A percentile compares a stretch with the other conserved stretches of the same genome.
Evolutionary conservation across 2,888 invertebrate genomes (phyloP).

Genomic region (Pristionchus entomophagus): DNA sequence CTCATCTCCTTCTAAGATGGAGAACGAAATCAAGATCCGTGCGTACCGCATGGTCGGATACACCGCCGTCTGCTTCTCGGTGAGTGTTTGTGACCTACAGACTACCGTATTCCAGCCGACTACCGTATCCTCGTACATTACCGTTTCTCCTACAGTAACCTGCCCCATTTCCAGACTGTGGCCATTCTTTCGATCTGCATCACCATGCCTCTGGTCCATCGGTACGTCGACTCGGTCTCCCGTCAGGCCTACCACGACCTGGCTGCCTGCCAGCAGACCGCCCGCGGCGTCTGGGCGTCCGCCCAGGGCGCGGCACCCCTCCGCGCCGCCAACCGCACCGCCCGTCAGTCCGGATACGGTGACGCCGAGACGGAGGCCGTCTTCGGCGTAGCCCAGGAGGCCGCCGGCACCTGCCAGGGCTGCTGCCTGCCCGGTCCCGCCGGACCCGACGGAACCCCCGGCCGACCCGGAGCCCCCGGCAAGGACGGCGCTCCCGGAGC

Average conservation of each 20-base stretch:
- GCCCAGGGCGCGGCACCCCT: background rate
- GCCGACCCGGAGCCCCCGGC: too few relatives aligned
- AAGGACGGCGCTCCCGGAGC: constrained; percentile 73
- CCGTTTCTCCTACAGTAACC: background rate
- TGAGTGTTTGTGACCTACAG: background rate
- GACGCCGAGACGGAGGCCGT: constrained; percentile 54
- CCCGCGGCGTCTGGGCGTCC: constrained; percentile 17
- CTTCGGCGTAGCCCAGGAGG: constrained; percentile 69
- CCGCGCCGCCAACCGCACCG: constrained; percentile 38
- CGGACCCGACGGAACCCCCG: too few relatives aligned
- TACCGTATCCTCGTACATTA: background rate
- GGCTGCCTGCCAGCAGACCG: background rate
- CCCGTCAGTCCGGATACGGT: constrained; percentile 34
- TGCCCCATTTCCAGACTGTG: background rate
- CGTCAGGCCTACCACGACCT: constrained; percentile 17
- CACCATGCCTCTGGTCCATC: constrained; percentile 2
- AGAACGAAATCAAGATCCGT: constrained; percentile 27
- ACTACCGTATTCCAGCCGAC: background rate
- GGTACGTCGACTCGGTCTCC: constrained; percentile 25
- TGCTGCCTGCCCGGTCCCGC: too few relatives aligned
- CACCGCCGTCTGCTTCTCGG: too few relatives aligned
- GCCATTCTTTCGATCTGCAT: too few relatives aligned
- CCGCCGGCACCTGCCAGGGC: constrained; percentile 69
- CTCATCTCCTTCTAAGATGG: background rate
- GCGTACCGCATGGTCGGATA: background rate